phyloP scores from a whole-genome alignment of 2,888 invertebrate species.

The Neoaliturus tenellus region DNA sequence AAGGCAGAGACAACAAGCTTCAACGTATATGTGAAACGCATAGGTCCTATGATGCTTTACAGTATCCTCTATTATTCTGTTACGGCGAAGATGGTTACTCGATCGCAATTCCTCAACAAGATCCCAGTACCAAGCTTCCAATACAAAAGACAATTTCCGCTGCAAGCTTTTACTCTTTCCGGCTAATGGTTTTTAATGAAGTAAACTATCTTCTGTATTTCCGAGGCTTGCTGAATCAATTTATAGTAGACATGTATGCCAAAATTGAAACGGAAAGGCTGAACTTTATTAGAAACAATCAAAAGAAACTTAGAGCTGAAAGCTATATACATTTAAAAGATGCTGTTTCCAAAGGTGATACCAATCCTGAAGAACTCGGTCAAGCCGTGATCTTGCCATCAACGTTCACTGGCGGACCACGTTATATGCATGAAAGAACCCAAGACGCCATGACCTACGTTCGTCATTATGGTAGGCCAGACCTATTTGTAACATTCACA shows the following conservation, averaged over 20 bases:
- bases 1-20: constrained; percentile 60
- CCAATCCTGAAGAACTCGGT: constrained; percentile 56
- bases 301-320: constrained; percentile 63
- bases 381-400: constrained; percentile 66
- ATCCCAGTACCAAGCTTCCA: constrained; percentile 53
- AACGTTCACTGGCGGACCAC: constrained; percentile 69
- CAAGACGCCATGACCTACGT: constrained; percentile 71
- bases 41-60: too few relatives aligned
- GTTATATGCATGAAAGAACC: constrained; percentile 70
- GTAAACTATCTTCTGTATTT: constrained; percentile 1
- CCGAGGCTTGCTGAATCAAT: constrained; percentile 57
- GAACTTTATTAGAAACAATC: constrained; percentile 62
- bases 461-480: constrained; percentile 69
- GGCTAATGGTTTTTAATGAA: constrained; percentile 62
- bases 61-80: constrained; percentile 69
- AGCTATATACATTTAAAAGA: constrained; percentile 66
- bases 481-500: constrained; percentile 70
- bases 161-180: constrained; percentile 64
- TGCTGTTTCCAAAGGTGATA: constrained; percentile 61
- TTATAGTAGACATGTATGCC: constrained; percentile 61
- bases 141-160: constrained; percentile 56
- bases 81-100: constrained; percentile 67
- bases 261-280: constrained; percentile 64
- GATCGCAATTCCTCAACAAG: constrained; percentile 58
- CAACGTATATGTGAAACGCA: constrained; percentile 60